Evolutionary conservation across 2,113 vertebrate species (phyloP).

Genomic region (Willisornis vidua): DNA sequence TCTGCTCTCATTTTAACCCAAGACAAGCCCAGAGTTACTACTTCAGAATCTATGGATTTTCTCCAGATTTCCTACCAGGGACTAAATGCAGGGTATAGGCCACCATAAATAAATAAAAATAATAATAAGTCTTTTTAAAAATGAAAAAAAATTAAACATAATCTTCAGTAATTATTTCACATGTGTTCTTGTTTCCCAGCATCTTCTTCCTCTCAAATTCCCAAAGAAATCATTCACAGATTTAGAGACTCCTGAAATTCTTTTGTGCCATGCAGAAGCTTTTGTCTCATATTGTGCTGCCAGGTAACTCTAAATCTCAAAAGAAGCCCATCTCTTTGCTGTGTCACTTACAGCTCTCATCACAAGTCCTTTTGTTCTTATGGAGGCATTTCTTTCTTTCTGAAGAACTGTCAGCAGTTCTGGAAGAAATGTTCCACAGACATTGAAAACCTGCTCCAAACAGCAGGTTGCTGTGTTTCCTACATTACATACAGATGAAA

Average conservation of each 20-base stretch:
- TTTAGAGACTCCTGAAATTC: background rate
- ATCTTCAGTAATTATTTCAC: background rate
- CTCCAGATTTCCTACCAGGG: background rate
- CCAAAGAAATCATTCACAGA: accelerated
- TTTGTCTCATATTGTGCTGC: background rate
- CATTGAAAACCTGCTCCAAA: background rate
- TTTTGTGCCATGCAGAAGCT: background rate
- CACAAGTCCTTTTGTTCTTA: background rate
- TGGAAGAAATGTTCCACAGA: background rate
- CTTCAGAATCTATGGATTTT: background rate
- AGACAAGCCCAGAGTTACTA: background rate
- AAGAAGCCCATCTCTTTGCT: background rate
- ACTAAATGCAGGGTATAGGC: background rate
- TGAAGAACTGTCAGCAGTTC: background rate
- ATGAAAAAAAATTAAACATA: background rate
- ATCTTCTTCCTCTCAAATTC: background rate
- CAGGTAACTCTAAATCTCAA: background rate
- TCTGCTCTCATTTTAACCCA: background rate
- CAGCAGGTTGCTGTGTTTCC: background rate
- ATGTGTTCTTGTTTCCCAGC: background rate
- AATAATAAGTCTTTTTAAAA: background rate
- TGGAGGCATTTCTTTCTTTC: background rate
- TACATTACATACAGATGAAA: background rate
- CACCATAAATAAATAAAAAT: background rate
- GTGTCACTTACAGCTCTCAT: background rate